phyloP scores from a whole-genome alignment of 2,113 vertebrate species.

The Petrocephalus zakoni region DNA sequence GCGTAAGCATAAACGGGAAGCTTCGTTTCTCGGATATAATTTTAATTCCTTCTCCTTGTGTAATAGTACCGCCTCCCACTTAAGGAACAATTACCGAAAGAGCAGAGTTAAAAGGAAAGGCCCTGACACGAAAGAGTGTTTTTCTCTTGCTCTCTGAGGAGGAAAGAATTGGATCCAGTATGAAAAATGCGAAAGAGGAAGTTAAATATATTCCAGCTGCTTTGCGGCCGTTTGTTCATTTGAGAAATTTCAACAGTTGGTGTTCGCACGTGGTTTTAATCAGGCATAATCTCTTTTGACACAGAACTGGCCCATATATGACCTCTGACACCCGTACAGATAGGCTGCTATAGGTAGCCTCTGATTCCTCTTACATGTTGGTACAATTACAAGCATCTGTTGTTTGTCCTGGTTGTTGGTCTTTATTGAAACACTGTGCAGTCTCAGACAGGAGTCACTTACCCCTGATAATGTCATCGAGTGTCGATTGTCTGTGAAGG shows the following conservation, averaged over 20 bases:
- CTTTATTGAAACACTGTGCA: slow-evolving; percentile 18
- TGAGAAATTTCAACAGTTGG: slow-evolving; percentile 10
- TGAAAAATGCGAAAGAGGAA: neutral
- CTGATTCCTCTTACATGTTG: neutral
- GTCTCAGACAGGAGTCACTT: neutral
- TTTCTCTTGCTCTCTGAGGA: neutral
- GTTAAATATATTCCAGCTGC: neutral
- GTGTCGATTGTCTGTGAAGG: neutral
- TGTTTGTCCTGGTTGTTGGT: neutral
- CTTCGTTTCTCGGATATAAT: neutral
- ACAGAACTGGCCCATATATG: neutral
- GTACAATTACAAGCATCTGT: slow-evolving; percentile 10
- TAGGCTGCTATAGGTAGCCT: neutral
- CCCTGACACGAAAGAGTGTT: neutral
- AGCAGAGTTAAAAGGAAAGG: neutral
- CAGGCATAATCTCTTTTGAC: slow-evolving; percentile 1
- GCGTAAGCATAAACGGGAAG: neutral
- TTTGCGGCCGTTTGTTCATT: neutral
- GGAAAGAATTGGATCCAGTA: neutral
- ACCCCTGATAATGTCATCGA: slow-evolving; percentile 13
- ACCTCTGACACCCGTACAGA: slow-evolving; percentile 7
- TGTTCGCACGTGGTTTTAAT: slow-evolving; percentile 1
- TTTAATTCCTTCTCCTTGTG: neutral
- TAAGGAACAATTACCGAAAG: neutral
- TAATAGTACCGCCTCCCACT: neutral